Base-by-base conservation (phyloP, 2,797 vertebrate species). In the Peromyscus aztecus region DNA sequence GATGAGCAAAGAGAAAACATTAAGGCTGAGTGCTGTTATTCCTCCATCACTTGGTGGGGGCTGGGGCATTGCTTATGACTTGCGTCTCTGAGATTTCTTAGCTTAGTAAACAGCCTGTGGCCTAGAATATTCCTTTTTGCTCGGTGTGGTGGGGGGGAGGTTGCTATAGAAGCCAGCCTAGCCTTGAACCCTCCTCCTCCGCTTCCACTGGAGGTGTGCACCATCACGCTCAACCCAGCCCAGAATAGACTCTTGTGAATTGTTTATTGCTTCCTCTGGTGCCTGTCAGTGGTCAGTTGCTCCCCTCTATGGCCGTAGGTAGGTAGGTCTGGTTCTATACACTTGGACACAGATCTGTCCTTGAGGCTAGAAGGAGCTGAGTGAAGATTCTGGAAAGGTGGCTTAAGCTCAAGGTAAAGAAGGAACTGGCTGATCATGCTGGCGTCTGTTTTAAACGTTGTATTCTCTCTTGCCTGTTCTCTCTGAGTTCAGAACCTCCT, bases 341-440 rank as follows among this genome's bases (percentile, higher is more conserved):
- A 34, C 23, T 40, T 12, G 78, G 27, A 37, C 16, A 10, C 27
- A 24, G 65, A 61, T 43, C 75, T 67, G 57, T 43, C 12, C 43
- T 59, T 52, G 8, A 24, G 67, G 29, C 16, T 84, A 7, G 49
- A 52, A 17, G 73, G 52, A 90, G 37, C 59, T 21, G 73, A 86
- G 75, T 13, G 49, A 93, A 90, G 77, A 29, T 83, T 92, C 84
- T 89, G 85, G 93, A 92, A 90, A 40, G 19, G 43, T 10, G 29
- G 61, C 0, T 27, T 85, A 61, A 43, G 6, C 49, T 24, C 34
- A 49, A 31, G 71, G 57, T 59, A 13, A 85, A 29, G 82, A 89
- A 67, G 37, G 46, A 24, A 31, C 16, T 52, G 61, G 4, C 34
- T 55, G 37, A 37, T n/a, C 34, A 4, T 37, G 55, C 55, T 69